Evolutionary conservation across 2,888 invertebrate species (phyloP).

Genomic region (Helleia helle): DNA sequence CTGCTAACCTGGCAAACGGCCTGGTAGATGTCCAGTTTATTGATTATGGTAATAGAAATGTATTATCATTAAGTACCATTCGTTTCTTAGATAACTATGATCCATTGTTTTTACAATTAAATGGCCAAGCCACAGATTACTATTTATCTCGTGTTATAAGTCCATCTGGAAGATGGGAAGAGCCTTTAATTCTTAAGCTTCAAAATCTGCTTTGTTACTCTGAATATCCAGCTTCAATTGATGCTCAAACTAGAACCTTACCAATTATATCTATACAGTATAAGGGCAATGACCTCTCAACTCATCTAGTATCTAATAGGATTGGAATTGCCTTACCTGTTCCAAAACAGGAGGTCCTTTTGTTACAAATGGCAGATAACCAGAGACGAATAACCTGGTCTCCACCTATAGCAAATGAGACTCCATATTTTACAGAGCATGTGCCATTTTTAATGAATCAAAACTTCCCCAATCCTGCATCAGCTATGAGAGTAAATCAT

Average conservation of each 20-base stretch:
- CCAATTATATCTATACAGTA: conserved; percentile 61
- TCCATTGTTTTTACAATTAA: conserved; percentile 60
- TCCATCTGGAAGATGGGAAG: conserved; percentile 69
- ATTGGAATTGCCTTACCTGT: conserved; percentile 58
- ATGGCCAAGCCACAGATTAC: conserved; percentile 75
- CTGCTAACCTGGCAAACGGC: conserved; percentile 57
- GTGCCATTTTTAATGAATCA: conserved; percentile 57
- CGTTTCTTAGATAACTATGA: conserved; percentile 71
- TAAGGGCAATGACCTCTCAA: conserved; percentile 61
- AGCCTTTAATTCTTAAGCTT: conserved; percentile 48
- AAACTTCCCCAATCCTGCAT: conserved; percentile 60
- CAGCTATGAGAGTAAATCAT: conserved; percentile 56
- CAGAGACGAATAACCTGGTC: conserved; percentile 41
- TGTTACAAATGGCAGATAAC: conserved; percentile 37
- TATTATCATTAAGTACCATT: conserved; percentile 74
- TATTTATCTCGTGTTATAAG: conserved; percentile 73
- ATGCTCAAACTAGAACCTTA: conserved; percentile 45
- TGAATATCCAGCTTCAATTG: conserved; percentile 48
- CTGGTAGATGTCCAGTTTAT: conserved; percentile 78
- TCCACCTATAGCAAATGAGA: conserved; percentile 35
- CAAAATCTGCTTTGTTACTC: conserved; percentile 56
- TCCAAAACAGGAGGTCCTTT: conserved; percentile 58
- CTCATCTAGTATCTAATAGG: conserved; percentile 53
- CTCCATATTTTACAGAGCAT: conserved; percentile 46
- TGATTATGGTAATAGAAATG: conserved; percentile 78